Evolutionary conservation across 2,888 invertebrate species (phyloP).

Genomic region (Ceramica pisi): DNA sequence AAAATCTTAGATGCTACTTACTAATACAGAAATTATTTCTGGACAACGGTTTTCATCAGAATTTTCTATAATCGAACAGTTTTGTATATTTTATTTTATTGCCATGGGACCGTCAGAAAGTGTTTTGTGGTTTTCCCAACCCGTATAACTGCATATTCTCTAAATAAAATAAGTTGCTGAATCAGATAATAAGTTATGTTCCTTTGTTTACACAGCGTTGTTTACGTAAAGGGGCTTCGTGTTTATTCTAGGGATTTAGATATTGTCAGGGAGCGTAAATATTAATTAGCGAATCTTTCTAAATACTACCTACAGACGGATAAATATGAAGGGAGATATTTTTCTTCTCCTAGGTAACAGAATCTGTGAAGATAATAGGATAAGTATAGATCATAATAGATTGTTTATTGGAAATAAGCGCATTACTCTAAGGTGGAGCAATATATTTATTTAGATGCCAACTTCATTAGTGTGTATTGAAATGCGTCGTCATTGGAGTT

Average conservation of each 20-base stretch:
- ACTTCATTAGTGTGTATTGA: neutral
- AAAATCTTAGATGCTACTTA: conserved; percentile 1
- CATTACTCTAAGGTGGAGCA: no score
- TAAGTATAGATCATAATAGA: neutral
- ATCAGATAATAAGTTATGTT: conserved; percentile 33
- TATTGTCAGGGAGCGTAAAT: conserved; percentile 18
- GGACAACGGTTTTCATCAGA: conserved; percentile 10
- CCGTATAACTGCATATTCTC: conserved; percentile 53
- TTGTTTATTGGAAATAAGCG: neutral
- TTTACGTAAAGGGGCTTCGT: neutral
- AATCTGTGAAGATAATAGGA: neutral
- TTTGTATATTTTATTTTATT: conserved; percentile 29
- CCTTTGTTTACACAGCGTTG: conserved; percentile 26
- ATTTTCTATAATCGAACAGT: conserved; percentile 37
- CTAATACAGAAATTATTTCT: neutral
- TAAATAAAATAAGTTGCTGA: conserved; percentile 8
- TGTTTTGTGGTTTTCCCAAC: conserved; percentile 38
- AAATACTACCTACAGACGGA: neutral
- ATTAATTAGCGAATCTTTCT: conserved; percentile 12
- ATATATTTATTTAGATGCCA: no score
- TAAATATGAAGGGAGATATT: neutral
- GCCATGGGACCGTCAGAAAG: conserved; percentile 45
- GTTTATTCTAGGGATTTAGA: neutral
- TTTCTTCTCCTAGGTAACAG: neutral
- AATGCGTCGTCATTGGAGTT: neutral